Percentiles rank a stretch among this genome's conserved stretches.
phyloP scores from a whole-genome alignment of 2,797 vertebrate species.

The Sebastiscus albofasciatus region DNA sequence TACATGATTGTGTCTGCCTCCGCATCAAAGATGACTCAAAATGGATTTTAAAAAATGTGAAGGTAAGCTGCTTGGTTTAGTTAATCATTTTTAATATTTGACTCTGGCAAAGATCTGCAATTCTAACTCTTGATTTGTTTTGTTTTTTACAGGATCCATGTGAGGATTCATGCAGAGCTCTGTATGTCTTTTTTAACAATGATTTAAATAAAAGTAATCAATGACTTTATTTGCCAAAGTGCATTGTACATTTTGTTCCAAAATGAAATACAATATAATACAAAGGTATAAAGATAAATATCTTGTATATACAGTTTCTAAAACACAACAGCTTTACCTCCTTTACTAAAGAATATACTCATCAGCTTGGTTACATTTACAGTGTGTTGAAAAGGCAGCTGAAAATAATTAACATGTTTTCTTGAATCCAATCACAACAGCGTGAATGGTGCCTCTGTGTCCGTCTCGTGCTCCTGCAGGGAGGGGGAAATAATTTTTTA shows the following conservation, averaged over 20 bases:
- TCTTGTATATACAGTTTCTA: not conserved
- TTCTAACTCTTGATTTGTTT: not conserved
- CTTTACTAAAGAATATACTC: not conserved
- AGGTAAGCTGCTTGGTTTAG: not conserved
- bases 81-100: not conserved
- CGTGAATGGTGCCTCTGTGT: conserved; percentile 83
- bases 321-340: not conserved
- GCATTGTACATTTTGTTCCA: not conserved
- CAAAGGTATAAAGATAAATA: not conserved
- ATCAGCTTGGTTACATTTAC: not conserved
- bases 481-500: not conserved
- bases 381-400: not conserved
- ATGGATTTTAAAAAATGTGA: not conserved
- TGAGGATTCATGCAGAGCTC: not conserved
- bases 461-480: conserved; percentile 88
- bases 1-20: not conserved
- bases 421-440: conserved; percentile 17
- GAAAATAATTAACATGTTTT: not conserved
- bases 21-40: not conserved
- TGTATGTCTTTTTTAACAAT: not conserved
- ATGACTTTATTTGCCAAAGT: not conserved
- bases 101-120: not conserved
- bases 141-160: conserved; percentile 7
- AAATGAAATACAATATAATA: not conserved
- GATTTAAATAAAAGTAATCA: conserved; percentile 45